Evolutionary conservation across 2,113 vertebrate genomes (phyloP).

Genomic region (Cyanoramphus novaezelandiae): DNA sequence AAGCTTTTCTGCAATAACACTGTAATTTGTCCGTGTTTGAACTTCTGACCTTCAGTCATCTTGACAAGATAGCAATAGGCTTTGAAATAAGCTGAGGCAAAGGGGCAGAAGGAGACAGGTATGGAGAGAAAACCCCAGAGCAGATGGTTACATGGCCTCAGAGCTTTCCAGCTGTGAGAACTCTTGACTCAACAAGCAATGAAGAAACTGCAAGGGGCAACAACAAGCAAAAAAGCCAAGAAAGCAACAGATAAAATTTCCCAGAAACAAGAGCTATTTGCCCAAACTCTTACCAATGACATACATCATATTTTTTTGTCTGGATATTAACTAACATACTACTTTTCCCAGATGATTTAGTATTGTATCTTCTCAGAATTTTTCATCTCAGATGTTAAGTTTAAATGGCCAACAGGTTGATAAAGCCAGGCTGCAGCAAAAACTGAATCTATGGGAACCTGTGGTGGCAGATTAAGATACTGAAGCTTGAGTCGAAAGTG

Average conservation of each 20-base stretch:
- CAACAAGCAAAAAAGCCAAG: not conserved
- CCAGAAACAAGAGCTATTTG: not conserved
- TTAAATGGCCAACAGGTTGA: not conserved
- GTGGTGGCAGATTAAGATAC: not conserved
- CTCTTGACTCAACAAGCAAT: rapidly evolving
- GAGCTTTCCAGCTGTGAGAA: not conserved
- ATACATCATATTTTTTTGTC: not conserved
- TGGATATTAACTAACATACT: not conserved
- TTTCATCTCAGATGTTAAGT: not conserved
- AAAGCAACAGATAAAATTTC: not conserved
- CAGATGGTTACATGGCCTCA: rapidly evolving
- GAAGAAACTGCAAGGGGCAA: not conserved
- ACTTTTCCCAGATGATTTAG: not conserved
- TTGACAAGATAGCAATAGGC: not conserved
- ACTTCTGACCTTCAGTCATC: not conserved
- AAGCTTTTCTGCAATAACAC: not conserved
- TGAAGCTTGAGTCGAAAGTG: not conserved
- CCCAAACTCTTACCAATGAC: not conserved
- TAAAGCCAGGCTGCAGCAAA: not conserved
- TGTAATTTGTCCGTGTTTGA: not conserved
- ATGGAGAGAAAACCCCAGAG: not conserved
- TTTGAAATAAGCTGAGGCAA: not conserved
- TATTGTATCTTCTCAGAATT: not conserved
- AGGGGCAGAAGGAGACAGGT: not conserved
- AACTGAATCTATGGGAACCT: not conserved